phyloP scores from a whole-genome alignment of 2,113 vertebrate species.

The Malurus melanocephalus region DNA sequence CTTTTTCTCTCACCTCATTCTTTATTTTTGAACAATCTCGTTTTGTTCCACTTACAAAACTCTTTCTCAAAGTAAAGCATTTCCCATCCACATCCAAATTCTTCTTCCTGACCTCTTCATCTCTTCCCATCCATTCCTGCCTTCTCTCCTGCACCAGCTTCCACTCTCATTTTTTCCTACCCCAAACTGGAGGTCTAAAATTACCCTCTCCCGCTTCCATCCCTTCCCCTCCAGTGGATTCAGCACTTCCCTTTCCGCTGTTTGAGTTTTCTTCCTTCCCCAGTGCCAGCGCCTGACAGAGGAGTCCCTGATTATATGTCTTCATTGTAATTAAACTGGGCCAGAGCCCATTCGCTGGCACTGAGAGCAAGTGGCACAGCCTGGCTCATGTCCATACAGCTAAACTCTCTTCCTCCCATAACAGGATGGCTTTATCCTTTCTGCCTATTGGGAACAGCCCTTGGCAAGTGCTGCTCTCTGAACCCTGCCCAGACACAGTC shows the following conservation, averaged over 20 bases:
- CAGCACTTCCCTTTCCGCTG: neutral
- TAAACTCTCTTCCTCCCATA: conserved; percentile 48
- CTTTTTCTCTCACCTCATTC: neutral
- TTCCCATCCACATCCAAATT: neutral
- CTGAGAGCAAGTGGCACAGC: conserved; percentile 47
- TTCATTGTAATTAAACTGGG: conserved; percentile 65
- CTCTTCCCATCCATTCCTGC: neutral
- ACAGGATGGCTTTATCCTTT: conserved; percentile 61
- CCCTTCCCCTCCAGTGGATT: neutral
- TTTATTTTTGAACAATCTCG: neutral
- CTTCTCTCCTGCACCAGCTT: neutral
- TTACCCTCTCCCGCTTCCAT: neutral
- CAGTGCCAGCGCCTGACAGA: conserved; percentile 20
- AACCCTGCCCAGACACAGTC: conserved; percentile 40
- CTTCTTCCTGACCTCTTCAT: neutral
- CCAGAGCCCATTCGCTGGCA: conserved; percentile 45
- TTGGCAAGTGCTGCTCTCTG: conserved; percentile 51
- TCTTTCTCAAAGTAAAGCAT: neutral
- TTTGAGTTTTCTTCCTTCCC: conserved; percentile 1
- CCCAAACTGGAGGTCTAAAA: neutral
- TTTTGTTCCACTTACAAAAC: neutral
- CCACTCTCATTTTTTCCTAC: neutral
- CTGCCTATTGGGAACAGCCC: conserved; percentile 49
- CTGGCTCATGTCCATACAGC: conserved; percentile 51
- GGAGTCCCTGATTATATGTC: conserved; percentile 56